Percentiles rank a stretch among this genome's conserved stretches.
Evolutionary conservation across 1,140 invertebrate species (phyloP).

Genomic region (Ptiloglossa arizonensis): DNA sequence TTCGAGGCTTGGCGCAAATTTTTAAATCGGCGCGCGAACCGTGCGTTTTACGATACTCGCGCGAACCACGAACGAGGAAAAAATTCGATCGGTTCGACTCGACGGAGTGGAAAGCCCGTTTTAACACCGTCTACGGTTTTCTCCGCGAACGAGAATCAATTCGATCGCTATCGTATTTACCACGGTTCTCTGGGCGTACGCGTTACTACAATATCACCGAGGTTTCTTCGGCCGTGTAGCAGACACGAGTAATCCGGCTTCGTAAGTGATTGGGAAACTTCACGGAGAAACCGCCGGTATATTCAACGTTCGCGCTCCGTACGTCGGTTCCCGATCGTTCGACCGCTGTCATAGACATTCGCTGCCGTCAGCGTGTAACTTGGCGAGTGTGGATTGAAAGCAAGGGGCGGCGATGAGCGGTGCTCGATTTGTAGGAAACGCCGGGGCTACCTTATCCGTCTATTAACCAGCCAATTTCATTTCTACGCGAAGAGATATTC

Average conservation of each 20-base stretch:
- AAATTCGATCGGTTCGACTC: no score
- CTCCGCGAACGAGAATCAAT: background rate
- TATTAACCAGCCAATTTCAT: constrained; percentile 28
- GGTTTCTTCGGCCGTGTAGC: constrained; percentile 6
- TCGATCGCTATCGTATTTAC: background rate
- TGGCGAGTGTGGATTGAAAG: constrained; percentile 28
- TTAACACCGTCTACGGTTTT: no score
- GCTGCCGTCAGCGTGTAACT: constrained; percentile 35
- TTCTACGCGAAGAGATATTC: background rate
- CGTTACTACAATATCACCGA: background rate
- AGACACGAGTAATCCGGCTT: constrained; percentile 11
- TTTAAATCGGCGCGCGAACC: no score
- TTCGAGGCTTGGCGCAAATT: no score
- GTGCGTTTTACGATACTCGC: no score
- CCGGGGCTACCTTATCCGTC: background rate
- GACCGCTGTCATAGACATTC: constrained; percentile 28
- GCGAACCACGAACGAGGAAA: no score
- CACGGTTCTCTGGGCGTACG: background rate
- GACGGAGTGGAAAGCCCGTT: no score
- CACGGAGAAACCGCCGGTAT: constrained; percentile 15
- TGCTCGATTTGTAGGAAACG: background rate
- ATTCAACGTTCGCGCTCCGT: constrained; percentile 38
- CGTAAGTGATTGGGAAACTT: constrained; percentile 46
- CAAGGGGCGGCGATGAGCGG: constrained; percentile 1
- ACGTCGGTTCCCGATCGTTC: constrained; percentile 20